Conservation (phyloP, 1,140 invertebrate genomes). For the Mylabris phalerata region DNA sequence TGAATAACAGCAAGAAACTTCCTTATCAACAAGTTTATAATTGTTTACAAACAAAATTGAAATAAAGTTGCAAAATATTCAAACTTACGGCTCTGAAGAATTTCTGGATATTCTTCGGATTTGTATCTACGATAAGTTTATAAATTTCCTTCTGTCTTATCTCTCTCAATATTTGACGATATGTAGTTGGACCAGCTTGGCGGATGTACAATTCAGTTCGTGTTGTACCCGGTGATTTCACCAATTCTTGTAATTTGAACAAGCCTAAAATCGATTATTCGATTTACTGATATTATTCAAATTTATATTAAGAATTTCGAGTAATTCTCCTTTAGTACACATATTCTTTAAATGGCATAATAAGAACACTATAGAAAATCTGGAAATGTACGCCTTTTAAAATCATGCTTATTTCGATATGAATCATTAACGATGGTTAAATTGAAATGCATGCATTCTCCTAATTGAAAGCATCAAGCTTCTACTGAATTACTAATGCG, state of each 20-base stretch:
- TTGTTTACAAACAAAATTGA: too few relatives aligned
- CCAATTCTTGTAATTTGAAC: constrained; percentile 78
- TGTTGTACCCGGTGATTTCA: constrained; percentile 56
- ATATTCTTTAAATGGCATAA: too few relatives aligned
- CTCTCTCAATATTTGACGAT: constrained; percentile 70
- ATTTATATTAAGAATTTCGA: too few relatives aligned
- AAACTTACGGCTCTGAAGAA: constrained; percentile 76
- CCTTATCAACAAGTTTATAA: too few relatives aligned
- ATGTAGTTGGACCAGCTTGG: constrained; percentile 64
- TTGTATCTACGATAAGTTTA: constrained; percentile 79
- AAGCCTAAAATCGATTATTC: constrained; percentile 56
- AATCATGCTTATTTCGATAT: too few relatives aligned
- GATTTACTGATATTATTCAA: neutral
- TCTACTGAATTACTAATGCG: constrained; percentile 11
- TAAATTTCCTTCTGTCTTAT: constrained; percentile 76
- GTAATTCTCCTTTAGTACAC: too few relatives aligned
- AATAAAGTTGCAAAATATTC: too few relatives aligned
- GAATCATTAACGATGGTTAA: too few relatives aligned
- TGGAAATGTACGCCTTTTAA: too few relatives aligned
- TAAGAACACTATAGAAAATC: too few relatives aligned
- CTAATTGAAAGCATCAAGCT: constrained; percentile 6
- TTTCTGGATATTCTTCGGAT: constrained; percentile 64
- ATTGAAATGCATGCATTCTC: too few relatives aligned
- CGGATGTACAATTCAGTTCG: constrained; percentile 79
- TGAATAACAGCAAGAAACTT: too few relatives aligned